Evolutionary conservation across 2,888 invertebrate species (phyloP), one percentile per base, ranked within the genome.

Genomic region (Glaucopsyche alexis): DNA sequence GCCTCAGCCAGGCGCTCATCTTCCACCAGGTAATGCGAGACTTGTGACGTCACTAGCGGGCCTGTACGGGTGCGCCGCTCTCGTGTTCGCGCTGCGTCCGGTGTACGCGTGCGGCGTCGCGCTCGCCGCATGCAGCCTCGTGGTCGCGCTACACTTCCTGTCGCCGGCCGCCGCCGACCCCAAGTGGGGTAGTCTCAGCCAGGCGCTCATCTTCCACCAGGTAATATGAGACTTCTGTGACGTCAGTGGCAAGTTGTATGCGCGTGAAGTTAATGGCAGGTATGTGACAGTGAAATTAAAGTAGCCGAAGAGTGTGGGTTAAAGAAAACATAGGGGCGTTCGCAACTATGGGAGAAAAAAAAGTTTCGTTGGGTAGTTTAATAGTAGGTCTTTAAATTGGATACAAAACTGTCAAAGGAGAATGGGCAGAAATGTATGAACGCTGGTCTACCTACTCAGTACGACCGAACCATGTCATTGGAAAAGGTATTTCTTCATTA

Each of bases 141-240:
- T 99, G 75, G 95, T 98, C 77, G 95, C 96, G 47, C 93, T 99
- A 75, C 99, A 99, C 89, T 86, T 98, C 70, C 96, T 97, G 85
- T 97, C 98, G 0, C 97, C 99, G 0, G 96, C 97, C 47, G 95
- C 96, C 67, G 96, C 97, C 16, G 94, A 94, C 13, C 94, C 95
- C 45, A 94, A 95, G 78, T 99, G 99, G 99, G 99, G 99, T 49
- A 98, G 98, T 73, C 98, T 99, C 79, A 98, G 98, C 19, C 99
- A 99, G 93, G 99, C 99, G n/a, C 94, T 99, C 38, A 99, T 99
- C 85, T 99, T 99, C 89, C 99, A 99, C 86, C 99, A 99, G 95
- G 98, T 96, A 67, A 40, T 49, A 13, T 19, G 4, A 16, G 65
- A 14, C 29, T 74, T 11, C 6, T 19, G 5, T 13, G 13, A 29